A percentile compares a stretch with the other conserved stretches of the same genome.
Conservation (phyloP, 2,888 invertebrate genomes). For the Vannuccia rotundouncinata region DNA sequence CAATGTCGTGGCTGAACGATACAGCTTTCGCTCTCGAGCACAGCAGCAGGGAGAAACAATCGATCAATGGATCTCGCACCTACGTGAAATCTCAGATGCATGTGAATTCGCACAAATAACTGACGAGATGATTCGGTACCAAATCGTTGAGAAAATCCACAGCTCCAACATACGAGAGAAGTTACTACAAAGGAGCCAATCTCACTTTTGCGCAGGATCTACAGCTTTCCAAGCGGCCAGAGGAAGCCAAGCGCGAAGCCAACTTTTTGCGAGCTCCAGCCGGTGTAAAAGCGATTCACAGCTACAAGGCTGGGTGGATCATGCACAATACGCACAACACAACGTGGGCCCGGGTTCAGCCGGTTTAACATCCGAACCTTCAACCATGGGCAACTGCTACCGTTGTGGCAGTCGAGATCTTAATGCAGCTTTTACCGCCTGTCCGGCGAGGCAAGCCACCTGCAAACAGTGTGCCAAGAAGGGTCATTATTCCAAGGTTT, state of each 20-base stretch:
- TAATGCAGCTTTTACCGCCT: conserved; percentile 10
- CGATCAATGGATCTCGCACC: background rate
- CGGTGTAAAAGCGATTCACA: background rate
- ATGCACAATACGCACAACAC: conserved; percentile 7
- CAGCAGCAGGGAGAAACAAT: conserved; percentile 30
- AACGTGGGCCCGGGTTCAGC: background rate
- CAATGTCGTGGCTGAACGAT: conserved; percentile 32
- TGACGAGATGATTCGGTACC: conserved; percentile 30
- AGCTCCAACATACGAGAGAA: conserved; percentile 8
- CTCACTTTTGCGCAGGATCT: background rate
- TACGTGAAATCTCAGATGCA: background rate
- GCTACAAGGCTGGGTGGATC: background rate
- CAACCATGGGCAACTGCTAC: conserved; percentile 12
- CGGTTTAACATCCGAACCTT: too few species aligned
- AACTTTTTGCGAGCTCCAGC: background rate
- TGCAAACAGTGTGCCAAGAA: background rate
- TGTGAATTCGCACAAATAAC: conserved; percentile 1
- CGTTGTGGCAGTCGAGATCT: background rate
- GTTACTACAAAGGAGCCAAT: background rate
- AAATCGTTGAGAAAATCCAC: conserved; percentile 30
- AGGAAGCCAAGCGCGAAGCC: conserved; percentile 7
- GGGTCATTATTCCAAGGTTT: conserved; percentile 13
- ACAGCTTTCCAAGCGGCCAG: conserved; percentile 2
- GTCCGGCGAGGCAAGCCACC: conserved; percentile 7
- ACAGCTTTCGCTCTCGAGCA: conserved; percentile 18